phyloP scores from a whole-genome alignment of 92 coral and sea anemone genomes.

The Parazoanthus swiftii region DNA sequence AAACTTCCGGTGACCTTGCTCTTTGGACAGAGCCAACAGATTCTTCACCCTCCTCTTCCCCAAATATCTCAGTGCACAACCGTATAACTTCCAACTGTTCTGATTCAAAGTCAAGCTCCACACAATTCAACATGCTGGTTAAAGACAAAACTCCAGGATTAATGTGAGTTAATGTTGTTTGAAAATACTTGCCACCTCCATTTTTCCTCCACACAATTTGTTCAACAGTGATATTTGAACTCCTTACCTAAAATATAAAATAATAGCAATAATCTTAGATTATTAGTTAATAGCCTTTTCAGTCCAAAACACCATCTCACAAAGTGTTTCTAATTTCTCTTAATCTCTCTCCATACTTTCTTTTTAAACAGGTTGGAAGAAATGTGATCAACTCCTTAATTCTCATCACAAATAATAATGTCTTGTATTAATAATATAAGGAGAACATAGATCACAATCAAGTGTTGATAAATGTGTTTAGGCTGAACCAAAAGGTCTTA shows the following conservation, averaged over 20 bases:
- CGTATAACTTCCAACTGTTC: conserved; percentile 24
- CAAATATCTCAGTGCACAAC: conserved; percentile 16
- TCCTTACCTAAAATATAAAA: background rate
- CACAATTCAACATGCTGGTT: conserved; percentile 23
- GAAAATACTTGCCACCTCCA: background rate
- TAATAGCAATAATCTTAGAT: too few species aligned
- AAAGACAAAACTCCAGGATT: background rate
- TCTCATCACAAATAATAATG: too few species aligned
- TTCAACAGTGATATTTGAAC: background rate
- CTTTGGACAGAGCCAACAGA: background rate
- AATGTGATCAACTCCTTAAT: too few species aligned
- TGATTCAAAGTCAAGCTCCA: conserved; percentile 35
- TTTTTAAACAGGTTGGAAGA: too few species aligned
- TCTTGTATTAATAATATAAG: too few species aligned
- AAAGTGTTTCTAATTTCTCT: too few species aligned
- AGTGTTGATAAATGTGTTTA: too few species aligned
- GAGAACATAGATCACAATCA: too few species aligned
- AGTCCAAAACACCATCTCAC: too few species aligned
- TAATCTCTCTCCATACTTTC: too few species aligned
- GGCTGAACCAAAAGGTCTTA: too few species aligned
- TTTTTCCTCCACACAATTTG: background rate
- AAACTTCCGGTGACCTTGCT: conserved; percentile 15
- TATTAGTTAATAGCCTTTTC: too few species aligned
- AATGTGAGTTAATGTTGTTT: background rate
- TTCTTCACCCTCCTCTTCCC: background rate